These are phyloP conservation scores for Lates japonicus DNA, from an alignment of 2,797 vertebrate genomes.

Conservation along the genomic window DNA sequence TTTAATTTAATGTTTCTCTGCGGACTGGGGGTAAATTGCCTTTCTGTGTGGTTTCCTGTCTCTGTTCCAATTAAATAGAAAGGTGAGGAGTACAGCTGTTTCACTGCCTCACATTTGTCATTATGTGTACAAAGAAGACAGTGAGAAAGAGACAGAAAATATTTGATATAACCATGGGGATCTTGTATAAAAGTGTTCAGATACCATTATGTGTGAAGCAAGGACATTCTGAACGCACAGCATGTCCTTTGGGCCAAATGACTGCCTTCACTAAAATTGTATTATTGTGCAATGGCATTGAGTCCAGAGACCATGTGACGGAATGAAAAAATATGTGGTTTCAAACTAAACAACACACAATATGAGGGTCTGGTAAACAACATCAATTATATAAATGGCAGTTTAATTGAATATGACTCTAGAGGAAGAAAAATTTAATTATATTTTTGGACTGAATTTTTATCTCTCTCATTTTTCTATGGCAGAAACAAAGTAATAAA, in stretches of 20 bases:
- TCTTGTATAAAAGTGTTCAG: background rate
- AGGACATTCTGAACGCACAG: slow-evolving; percentile 6
- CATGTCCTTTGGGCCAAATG: slow-evolving; percentile 1
- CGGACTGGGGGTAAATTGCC: slow-evolving; percentile 14
- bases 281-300: background rate
- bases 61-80: slow-evolving; percentile 7
- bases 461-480: background rate
- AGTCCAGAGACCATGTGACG: slow-evolving; percentile 9
- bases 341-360: background rate
- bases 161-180: background rate
- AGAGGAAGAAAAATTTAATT: slow-evolving; percentile 4
- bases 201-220: slow-evolving; percentile 1
- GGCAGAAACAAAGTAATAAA: background rate
- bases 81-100: background rate
- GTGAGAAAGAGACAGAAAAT: background rate
- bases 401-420: background rate
- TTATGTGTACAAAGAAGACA: background rate
- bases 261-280: slow-evolving; percentile 10
- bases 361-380: slow-evolving; percentile 15
- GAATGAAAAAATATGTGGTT: slow-evolving; percentile 22
- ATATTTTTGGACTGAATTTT: background rate
- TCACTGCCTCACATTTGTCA: background rate
- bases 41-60: background rate
- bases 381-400: slow-evolving; percentile 13
- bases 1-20: slow-evolving; percentile 9